Evolutionary conservation across 1,140 invertebrate genomes (phyloP).

Genomic region (Mercenaria mercenaria): DNA sequence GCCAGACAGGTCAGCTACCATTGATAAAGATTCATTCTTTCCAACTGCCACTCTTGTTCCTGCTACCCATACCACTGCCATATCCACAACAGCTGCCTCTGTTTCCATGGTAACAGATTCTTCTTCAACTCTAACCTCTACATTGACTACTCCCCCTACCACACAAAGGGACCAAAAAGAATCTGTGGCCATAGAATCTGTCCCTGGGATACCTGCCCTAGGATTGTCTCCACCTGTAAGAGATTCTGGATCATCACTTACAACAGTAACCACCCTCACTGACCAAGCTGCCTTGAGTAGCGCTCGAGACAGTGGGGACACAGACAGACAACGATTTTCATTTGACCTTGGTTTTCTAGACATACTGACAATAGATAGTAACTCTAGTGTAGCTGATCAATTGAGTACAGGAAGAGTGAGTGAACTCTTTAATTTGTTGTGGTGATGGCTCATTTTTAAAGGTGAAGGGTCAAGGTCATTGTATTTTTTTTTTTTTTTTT

Average conservation of each 20-base stretch:
- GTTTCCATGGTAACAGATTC: conserved; percentile 32
- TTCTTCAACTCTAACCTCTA: conserved; percentile 26
- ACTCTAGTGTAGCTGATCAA: conserved; percentile 56
- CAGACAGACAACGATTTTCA: conserved; percentile 2
- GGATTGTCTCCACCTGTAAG: conserved; percentile 48
- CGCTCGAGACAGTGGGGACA: conserved; percentile 1
- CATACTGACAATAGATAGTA: conserved; percentile 64
- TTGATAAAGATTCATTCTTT: not conserved
- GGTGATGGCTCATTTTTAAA: conserved; percentile 21
- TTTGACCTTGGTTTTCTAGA: conserved; percentile 63
- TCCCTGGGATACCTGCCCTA: not conserved
- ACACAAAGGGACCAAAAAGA: conserved; percentile 41
- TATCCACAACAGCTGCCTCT: not conserved
- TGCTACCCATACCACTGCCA: not conserved
- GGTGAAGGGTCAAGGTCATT: conserved; percentile 43
- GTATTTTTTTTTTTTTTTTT: not conserved
- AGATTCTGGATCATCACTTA: conserved; percentile 38
- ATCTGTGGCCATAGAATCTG: not conserved
- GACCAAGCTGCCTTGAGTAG: not conserved
- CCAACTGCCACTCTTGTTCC: not conserved
- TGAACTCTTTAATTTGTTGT: conserved; percentile 7
- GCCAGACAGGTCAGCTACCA: not conserved
- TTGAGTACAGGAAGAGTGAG: conserved; percentile 62
- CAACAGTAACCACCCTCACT: conserved; percentile 33
- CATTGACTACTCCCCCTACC: conserved; percentile 2